Evolutionary conservation across 2,797 vertebrate genomes (phyloP), one percentile per base, ranked within the genome.

Genomic region (Melanitta fusca): DNA sequence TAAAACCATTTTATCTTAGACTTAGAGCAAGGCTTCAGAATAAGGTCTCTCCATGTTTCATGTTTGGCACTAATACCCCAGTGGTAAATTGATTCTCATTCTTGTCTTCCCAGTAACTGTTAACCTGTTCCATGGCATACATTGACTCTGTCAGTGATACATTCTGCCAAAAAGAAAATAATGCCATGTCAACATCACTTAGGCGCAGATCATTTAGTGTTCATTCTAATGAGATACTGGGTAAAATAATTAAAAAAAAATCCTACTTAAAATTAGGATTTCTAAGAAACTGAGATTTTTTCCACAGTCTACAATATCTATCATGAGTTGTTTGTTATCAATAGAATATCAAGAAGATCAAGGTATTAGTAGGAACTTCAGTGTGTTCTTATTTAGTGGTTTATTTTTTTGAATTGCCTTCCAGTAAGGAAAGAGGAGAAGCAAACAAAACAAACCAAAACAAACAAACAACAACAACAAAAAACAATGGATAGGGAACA

Each of bases 261-360:
- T 8, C 28, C 19, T 14, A 36, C 11, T 53, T 64, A n/a, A 45
- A 51, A 8, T 3, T 64, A n/a, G 39, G 43, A 6, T 2, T 7
- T 73, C 5, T 6, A 64, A 39, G 14, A 86, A 62, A 41, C 54
- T 36, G 80, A 69, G 18, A 24, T 80, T 86, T 64, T 6, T 1
- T 10, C 4, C 72, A 3, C 30, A n/a, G 3, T 30, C 51, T 80
- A 8, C 5, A 7, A 2, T 2, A 11, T 51, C 5, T 64, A 78
- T 0, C 10, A n/a, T 8, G 3, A 20, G 4, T 57, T 36, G 1
- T 0, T 1, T 17, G 66, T 62, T 75, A 51, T 21, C 1, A 56
- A 2, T 10, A 58, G 30, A 73, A 73, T 13, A 6, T n/a, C 25
- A 51, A 71, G 58, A 41, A 8, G 80, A 5, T 61, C 24, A 68